These are phyloP conservation scores for Schizaphis graminum DNA, from an alignment of 2,888 invertebrate species.

Conservation along the genomic window DNA sequence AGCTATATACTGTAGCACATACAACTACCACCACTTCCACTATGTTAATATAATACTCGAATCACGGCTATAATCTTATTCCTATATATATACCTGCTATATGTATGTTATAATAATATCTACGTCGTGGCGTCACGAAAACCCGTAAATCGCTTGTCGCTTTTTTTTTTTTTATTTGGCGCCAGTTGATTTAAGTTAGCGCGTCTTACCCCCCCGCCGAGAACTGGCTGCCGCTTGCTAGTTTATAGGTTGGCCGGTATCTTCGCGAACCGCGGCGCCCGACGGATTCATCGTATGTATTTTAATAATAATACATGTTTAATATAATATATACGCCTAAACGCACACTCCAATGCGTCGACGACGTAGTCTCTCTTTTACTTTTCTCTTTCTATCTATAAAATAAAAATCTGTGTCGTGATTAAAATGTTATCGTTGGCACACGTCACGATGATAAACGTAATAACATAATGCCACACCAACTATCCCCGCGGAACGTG, in stretches of 20 bases:
- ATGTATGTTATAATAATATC: background rate
- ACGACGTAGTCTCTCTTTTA: background rate
- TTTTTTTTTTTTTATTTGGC: slow-evolving; percentile 39
- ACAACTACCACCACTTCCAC: background rate
- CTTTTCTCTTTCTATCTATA: background rate
- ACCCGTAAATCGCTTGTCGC: slow-evolving; percentile 43
- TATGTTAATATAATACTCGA: background rate
- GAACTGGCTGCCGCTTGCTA: background rate
- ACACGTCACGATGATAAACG: background rate
- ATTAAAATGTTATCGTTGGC: background rate
- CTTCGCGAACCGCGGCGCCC: background rate
- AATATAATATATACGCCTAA: background rate
- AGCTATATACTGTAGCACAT: background rate
- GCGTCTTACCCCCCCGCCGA: background rate
- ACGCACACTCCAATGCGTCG: background rate
- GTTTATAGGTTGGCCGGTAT: background rate
- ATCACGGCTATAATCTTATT: background rate
- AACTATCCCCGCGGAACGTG: slow-evolving; percentile 2
- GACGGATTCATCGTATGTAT: background rate
- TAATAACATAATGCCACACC: background rate
- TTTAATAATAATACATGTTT: background rate
- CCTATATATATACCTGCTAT: background rate
- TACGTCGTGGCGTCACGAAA: background rate
- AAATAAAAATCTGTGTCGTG: background rate
- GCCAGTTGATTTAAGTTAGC: slow-evolving; percentile 46